Evolutionary conservation across 2,888 invertebrate genomes (phyloP).

Genomic region (Podabrus alpinus): DNA sequence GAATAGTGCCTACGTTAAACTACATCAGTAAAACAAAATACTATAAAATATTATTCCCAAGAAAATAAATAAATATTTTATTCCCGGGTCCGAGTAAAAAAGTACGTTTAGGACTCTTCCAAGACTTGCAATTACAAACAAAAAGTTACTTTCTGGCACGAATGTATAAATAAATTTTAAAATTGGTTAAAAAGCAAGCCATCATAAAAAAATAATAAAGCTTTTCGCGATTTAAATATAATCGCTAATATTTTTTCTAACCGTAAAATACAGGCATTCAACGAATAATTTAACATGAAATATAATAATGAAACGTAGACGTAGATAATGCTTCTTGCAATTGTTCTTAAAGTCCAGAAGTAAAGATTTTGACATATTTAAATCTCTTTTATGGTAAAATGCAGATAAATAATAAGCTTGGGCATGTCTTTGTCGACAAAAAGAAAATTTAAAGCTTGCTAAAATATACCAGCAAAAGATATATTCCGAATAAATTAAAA

Average conservation of each 20-base stretch:
- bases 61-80: no score
- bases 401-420: not conserved
- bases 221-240: not conserved
- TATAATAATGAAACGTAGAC: not conserved
- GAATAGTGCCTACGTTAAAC: not conserved
- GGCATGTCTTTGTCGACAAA: not conserved
- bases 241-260: not conserved
- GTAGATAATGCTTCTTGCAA: not conserved
- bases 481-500: not conserved
- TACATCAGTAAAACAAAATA: not conserved
- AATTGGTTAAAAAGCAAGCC: not conserved
- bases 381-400: not conserved
- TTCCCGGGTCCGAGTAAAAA: no score
- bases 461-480: not conserved
- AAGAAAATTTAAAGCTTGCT: not conserved
- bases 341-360: not conserved
- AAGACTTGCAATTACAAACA: not conserved
- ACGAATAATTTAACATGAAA: not conserved
- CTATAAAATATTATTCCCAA: no score
- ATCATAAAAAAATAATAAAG: not conserved
- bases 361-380: not conserved
- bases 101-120: not conserved
- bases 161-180: no score
- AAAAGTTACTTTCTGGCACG: not conserved
- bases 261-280: not conserved